Conservation (phyloP, 2,888 invertebrate genomes). For the Autographa pulchrina region DNA sequence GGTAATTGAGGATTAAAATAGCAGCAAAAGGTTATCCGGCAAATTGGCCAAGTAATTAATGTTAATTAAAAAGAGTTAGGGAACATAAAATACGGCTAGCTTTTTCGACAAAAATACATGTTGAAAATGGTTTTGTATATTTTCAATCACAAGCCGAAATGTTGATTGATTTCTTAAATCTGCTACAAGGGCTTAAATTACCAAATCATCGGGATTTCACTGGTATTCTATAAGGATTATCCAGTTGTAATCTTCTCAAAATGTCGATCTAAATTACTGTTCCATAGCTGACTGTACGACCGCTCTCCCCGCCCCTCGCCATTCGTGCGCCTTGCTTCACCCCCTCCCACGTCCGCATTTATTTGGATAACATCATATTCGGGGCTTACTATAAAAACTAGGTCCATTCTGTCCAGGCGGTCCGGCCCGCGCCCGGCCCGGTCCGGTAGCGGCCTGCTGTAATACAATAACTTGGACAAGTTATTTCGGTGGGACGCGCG, state of each 20-base stretch:
- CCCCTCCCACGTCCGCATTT: slow-evolving; percentile 35
- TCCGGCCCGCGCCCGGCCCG: slow-evolving; percentile 13
- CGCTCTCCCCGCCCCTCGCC: no score
- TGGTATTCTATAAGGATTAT: slow-evolving; percentile 19
- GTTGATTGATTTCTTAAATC: not conserved
- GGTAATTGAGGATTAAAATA: slow-evolving; percentile 30
- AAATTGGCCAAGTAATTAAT: slow-evolving; percentile 27
- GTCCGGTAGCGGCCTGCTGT: slow-evolving; percentile 10
- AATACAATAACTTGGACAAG: slow-evolving; percentile 54
- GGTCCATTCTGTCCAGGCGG: slow-evolving; percentile 50
- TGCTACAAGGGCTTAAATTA: slow-evolving; percentile 10
- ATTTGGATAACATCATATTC: slow-evolving; percentile 56
- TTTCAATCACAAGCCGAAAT: not conserved
- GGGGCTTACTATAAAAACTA: slow-evolving; percentile 52
- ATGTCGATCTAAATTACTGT: slow-evolving; percentile 6
- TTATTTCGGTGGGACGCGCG: slow-evolving; percentile 41
- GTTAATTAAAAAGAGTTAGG: slow-evolving; percentile 21
- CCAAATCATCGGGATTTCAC: slow-evolving; percentile 6
- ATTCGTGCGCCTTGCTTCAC: not conserved
- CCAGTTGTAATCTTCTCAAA: slow-evolving; percentile 14
- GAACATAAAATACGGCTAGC: not conserved
- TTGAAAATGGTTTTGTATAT: not conserved
- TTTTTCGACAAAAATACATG: not conserved
- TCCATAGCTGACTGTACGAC: not conserved
- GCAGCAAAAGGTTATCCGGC: slow-evolving; percentile 37